Evolutionary conservation across 2,113 vertebrate genomes (phyloP), one percentile per base, ranked within the genome.

Genomic region (Cygnus buccinator): DNA sequence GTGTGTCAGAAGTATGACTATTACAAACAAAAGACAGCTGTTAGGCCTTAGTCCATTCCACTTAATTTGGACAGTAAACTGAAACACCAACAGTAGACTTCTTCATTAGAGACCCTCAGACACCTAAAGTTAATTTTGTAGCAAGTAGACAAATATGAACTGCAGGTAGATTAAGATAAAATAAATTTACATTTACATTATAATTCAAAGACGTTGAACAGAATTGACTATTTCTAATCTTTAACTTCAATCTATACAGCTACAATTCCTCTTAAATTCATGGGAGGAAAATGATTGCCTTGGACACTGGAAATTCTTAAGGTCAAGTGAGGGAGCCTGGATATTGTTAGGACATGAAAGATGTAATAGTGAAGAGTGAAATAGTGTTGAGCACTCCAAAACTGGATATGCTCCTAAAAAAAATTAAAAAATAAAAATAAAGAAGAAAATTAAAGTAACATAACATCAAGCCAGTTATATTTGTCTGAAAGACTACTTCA

Each of bases 291-390:
- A 5, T 3, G 15, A 39, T 86, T 73, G 43, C 4, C 10, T 59
- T 15, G 5, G 29, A 66, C 25, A 83, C 2, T 20, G 35, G 13
- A 48, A 57, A 57, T 73, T 55, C 25, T 46, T 21, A 70, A 43
- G 35, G 3, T 26, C 1, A 1, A 11, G 1, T 22, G 5, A 54
- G 19, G 16, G 13, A 77, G 4, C 20, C 21, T 59, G 15, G 5
- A 67, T 75, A 11, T 6, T 43, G 5, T 18, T 48, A 61, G n/a
- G 33, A 79, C 67, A 79, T 59, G 2, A 39, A 87, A 72, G 2
- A 1, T 2, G 2, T 54, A 72, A 39, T 11, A 52, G 6, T 25
- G 55, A 82, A 50, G 31, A 84, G 3, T 54, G 41, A 62, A 61
- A 73, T 70, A 70, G 37, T 35, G 12, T 41, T 89, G n/a, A 44